A percentile compares a stretch with the other conserved stretches of the same genome.
Evolutionary conservation across 2,797 vertebrate genomes (phyloP).

Genomic region (Anableps anableps): DNA sequence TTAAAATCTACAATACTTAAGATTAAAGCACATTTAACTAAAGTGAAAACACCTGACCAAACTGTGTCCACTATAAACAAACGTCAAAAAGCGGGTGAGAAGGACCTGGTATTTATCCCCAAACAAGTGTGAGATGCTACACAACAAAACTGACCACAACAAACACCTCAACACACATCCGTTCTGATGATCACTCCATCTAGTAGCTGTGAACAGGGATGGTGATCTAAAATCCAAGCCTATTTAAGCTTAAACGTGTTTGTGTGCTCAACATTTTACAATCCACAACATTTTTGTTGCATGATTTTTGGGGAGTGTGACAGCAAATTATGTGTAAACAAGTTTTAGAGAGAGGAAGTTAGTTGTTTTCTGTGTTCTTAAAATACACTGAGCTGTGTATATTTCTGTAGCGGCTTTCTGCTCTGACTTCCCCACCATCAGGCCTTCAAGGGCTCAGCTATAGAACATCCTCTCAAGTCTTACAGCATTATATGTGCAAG

Average conservation of each 20-base stretch:
- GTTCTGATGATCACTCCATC: background rate
- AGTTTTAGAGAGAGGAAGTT: background rate
- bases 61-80: slow-evolving; percentile 7
- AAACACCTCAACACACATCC: slow-evolving; percentile 17
- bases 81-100: slow-evolving; percentile 2
- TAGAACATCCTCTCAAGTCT: background rate
- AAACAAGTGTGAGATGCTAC: slow-evolving; percentile 48
- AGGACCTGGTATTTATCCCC: slow-evolving; percentile 46
- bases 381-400: background rate
- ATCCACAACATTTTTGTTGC: background rate
- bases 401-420: background rate
- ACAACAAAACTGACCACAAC: slow-evolving; percentile 51
- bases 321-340: background rate
- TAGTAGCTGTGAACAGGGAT: background rate
- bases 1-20: background rate
- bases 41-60: background rate
- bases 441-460: background rate
- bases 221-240: background rate
- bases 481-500: background rate
- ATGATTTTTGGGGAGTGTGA: background rate
- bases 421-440: background rate
- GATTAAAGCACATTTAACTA: background rate
- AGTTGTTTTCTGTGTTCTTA: background rate
- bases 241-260: background rate
- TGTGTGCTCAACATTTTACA: slow-evolving; percentile 13